Conservation (phyloP, 2,888 invertebrate genomes). For the Sarcophaga carnaria region DNA sequence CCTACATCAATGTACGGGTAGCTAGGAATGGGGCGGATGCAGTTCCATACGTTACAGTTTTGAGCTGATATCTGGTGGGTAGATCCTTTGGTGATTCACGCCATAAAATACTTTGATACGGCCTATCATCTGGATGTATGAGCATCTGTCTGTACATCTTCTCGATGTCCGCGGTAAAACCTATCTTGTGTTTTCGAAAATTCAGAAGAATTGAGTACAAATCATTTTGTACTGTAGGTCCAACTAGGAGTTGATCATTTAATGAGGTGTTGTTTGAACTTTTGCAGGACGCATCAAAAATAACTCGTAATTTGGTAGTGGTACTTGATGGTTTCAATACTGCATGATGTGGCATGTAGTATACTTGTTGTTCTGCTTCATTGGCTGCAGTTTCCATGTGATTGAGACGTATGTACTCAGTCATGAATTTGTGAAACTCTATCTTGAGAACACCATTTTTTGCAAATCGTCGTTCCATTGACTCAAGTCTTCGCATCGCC, state of each 20-base stretch:
- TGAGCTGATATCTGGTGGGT: conserved; percentile 33
- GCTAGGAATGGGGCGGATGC: conserved; percentile 53
- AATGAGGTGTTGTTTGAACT: conserved; percentile 52
- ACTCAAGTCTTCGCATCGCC: conserved; percentile 26
- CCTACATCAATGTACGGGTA: conserved; percentile 27
- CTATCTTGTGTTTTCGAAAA: conserved; percentile 36
- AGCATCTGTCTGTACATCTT: conserved; percentile 58
- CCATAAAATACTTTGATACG: conserved; percentile 54
- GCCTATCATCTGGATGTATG: conserved; percentile 29
- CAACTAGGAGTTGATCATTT: conserved; percentile 57
- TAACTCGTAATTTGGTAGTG: conserved; percentile 60
- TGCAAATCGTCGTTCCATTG: conserved; percentile 46
- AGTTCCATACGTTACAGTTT: conserved; percentile 49
- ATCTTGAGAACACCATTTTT: conserved; percentile 13
- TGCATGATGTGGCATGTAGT: conserved; percentile 60
- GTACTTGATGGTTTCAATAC: conserved; percentile 57
- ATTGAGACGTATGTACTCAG: conserved; percentile 31
- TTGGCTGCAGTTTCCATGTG: conserved; percentile 40
- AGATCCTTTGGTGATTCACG: conserved; percentile 19
- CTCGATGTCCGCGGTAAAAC: conserved; percentile 51
- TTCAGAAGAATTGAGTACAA: conserved; percentile 47
- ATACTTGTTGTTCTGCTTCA: conserved; percentile 4
- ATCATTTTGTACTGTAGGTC: conserved; percentile 55
- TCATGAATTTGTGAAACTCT: neutral
- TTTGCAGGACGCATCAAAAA: conserved; percentile 59